phyloP scores from a whole-genome alignment of 2,888 invertebrate species.

The Philonicus albiceps region DNA sequence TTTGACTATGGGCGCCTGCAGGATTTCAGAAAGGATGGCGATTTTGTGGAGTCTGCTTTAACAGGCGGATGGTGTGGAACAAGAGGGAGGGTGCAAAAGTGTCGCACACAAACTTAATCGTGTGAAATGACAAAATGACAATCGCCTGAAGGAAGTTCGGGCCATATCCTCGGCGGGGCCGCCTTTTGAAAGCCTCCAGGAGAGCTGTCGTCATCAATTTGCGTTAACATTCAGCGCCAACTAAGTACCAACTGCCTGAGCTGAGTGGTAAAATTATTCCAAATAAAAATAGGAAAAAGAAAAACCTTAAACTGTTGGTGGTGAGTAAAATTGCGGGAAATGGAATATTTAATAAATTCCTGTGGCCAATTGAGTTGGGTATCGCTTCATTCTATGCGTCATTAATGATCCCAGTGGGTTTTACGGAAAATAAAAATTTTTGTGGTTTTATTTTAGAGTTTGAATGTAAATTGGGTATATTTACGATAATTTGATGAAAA shows the following conservation, averaged over 20 bases:
- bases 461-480: not conserved
- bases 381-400: not conserved
- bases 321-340: not conserved
- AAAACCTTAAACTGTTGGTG: not conserved
- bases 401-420: not conserved
- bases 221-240: not conserved
- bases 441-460: not conserved
- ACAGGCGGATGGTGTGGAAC: not conserved
- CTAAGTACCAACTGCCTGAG: not conserved
- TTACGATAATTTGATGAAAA: not conserved
- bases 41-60: not conserved
- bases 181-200: not conserved
- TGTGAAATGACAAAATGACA: not conserved
- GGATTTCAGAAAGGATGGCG: not conserved
- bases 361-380: not conserved
- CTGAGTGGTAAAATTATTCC: not conserved
- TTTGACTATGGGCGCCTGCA: not conserved
- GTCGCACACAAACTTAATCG: not conserved
- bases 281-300: not conserved
- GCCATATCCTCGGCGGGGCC: not conserved
- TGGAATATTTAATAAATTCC: not conserved
- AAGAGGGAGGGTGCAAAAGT: not conserved
- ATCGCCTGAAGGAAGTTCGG: not conserved
- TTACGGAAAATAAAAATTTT: not conserved
- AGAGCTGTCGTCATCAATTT: not conserved